phyloP scores from a whole-genome alignment of 2,113 vertebrate genomes.

The Tinamus guttatus region DNA sequence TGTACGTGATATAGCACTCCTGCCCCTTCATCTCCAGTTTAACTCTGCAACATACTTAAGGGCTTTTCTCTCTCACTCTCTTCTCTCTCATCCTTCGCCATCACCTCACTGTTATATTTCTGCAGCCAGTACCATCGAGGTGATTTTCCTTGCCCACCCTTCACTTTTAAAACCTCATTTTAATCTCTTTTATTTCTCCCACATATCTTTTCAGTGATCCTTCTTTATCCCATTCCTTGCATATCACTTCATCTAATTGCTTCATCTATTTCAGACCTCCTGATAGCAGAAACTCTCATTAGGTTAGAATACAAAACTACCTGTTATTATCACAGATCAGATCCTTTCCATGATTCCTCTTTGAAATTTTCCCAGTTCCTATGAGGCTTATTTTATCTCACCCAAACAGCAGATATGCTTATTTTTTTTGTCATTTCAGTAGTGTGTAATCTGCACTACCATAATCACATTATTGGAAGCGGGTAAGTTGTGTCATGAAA shows the following conservation, averaged over 20 bases:
- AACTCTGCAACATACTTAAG: neutral
- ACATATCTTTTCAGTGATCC: neutral
- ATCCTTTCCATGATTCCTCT: neutral
- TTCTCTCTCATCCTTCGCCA: neutral
- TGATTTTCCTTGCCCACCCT: neutral
- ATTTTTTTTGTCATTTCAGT: neutral
- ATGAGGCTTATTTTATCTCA: neutral
- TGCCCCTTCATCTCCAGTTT: neutral
- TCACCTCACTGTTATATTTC: neutral
- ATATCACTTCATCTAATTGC: neutral
- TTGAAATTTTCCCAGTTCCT: neutral
- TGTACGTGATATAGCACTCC: neutral
- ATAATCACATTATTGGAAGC: neutral
- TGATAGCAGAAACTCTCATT: neutral
- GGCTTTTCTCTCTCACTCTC: accelerated
- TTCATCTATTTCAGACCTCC: neutral
- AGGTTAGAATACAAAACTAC: neutral
- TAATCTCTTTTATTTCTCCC: neutral
- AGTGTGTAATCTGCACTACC: neutral
- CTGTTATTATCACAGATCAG: neutral
- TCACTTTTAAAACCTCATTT: neutral
- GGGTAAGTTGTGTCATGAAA: neutral
- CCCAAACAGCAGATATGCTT: neutral
- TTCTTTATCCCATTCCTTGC: neutral
- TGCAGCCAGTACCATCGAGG: accelerated